Base-by-base conservation (phyloP, 2,888 invertebrate species). In the Leucoma salicis region DNA sequence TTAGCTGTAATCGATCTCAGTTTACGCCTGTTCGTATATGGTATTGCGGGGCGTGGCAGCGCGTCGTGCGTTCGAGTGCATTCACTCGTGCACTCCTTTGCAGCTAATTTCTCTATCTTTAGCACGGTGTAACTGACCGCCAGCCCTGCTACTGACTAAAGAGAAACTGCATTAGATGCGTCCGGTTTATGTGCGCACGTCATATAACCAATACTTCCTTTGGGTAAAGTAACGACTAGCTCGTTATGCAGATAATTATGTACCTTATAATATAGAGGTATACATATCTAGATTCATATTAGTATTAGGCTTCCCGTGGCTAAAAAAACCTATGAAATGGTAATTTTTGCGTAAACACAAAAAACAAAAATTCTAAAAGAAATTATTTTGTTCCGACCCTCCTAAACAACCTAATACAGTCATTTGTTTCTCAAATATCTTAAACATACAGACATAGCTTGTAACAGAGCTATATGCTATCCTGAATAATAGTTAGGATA, bases 91-190 rank as follows among this genome's bases (percentile, higher is more conserved):
- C 74, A 77, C 77, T 74, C 76, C 76, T 73, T 73, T 67, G 66
- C 76, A 67, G 76, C 82, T 88, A 87, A 88, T 87, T 89, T 86
- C 85, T 88, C 88, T 89, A 89, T 88, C 86, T 88, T 86, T 88
- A 88, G 88, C 78, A 70, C 78, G 80, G 82, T 74, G 81, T 89
- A 83, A 88, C 79, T 87, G 89, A 88, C 87, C 88, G 83, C 61
- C 55, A 66, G 67, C 74, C 78, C 57, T 53, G 78, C 75, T 78
- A 69, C 74, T 39, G 57, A 68, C 77, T 65, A 68, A 76, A 80
- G 84, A 83, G 84, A 86, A 85, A 86, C 82, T 84, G 86, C 85
- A 80, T 82, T 82, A 82, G 84, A 82, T 74, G 81, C 82, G 77
- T 82, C 83, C 82, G 85, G 85, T 85, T 82, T 82, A 66, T 68